Evolutionary conservation across 23 tunicate genomes (phyloP), one percentile per base, ranked within the genome.

Genomic region (Clavelina lepadiformis): DNA sequence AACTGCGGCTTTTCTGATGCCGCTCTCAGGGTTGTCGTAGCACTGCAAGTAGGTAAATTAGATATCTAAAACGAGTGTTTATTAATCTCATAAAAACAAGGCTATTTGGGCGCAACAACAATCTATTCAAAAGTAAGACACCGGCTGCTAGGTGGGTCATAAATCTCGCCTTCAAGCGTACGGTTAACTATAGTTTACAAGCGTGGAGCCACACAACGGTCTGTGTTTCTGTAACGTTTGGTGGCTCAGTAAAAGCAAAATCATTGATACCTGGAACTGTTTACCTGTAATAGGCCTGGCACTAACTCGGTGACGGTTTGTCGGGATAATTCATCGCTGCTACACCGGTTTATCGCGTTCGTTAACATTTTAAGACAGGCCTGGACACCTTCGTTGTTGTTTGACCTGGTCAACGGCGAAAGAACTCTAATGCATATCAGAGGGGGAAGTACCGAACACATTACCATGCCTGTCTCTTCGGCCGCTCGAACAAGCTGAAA

Each of bases 1-100:
- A 6, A 77, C 84, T 5, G 97, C 84, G 36, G 85, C 89, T 58
- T 89, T 89, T 6, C 97, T 60, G 53, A 81, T 81, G 54, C 83
- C 80, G 61, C 89, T 81, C 51, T 80, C 83, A 15, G 76, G 31
- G 68, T 75, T 89, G 74, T 81, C 83, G 62, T 89, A 89, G 57
- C 97, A 86, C 97, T 89, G 67, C 6, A 51, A 73, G n/a, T n/a
- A n/a, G n/a, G n/a, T n/a, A n/a, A n/a, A n/a, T n/a, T n/a, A n/a
- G n/a, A n/a, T n/a, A n/a, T n/a, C n/a, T n/a, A n/a, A n/a, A n/a
- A n/a, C n/a, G n/a, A n/a, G n/a, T n/a, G n/a, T n/a, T n/a, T n/a
- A n/a, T n/a, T n/a, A n/a, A n/a, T n/a, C n/a, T n/a, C n/a, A n/a
- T n/a, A n/a, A n/a, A n/a, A n/a, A n/a, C n/a, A n/a, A n/a, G n/a